Conservation (phyloP, 2,888 invertebrate genomes). For the Myopa testacea region DNA sequence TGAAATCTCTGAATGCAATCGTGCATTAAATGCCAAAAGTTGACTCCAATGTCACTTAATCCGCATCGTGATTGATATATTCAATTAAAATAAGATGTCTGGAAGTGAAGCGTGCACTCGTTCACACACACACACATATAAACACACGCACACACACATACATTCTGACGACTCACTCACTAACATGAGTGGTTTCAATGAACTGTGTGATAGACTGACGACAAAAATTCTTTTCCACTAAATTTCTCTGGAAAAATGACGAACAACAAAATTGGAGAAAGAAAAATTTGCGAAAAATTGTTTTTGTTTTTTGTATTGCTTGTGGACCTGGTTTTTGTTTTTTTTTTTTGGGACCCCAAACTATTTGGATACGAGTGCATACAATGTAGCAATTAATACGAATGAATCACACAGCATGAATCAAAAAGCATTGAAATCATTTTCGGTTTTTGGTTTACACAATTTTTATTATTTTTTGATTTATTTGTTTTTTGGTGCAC, state of each 20-base stretch:
- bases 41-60: constrained; percentile 49
- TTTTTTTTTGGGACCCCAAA: not conserved
- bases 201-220: not conserved
- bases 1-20: constrained; percentile 24
- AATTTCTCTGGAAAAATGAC: constrained; percentile 9
- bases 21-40: constrained; percentile 15
- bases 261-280: not conserved
- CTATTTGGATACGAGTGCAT: not conserved
- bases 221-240: constrained; percentile 17
- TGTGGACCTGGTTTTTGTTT: not conserved
- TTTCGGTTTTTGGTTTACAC: not conserved
- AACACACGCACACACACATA: not conserved
- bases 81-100: constrained; percentile 47
- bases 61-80: constrained; percentile 50
- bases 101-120: constrained; percentile 22
- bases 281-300: not conserved
- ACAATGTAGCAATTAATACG: constrained; percentile 22
- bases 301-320: not conserved
- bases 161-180: not conserved
- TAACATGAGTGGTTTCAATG: not conserved
- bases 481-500: not conserved
- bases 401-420: not conserved
- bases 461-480: not conserved
- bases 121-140: no score
- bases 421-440: not conserved